Base-by-base conservation (phyloP, 2,888 invertebrate species). In the Xestia rhomboidea region DNA sequence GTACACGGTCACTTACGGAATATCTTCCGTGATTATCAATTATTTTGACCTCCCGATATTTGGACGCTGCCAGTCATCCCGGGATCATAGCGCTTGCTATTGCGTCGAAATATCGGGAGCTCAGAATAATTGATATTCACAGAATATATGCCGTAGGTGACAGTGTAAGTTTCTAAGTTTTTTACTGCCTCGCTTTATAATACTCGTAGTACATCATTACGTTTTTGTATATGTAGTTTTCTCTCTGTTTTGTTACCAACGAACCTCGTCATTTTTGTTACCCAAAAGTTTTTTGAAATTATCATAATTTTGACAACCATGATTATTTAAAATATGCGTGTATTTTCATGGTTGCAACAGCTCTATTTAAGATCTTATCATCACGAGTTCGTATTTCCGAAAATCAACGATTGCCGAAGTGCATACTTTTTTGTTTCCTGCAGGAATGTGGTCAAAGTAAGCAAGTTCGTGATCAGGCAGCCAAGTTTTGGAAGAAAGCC, bases 401-500 rank as follows among this genome's bases (percentile, higher is more conserved):
- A 60, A 60, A 60, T 18, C 18, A 7, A 60, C 4, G 18, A 18
- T 60, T 30, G 8, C 8, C 8, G 18, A 60, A 4, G 30, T 60
- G 3, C 60, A 10, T 21, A 60, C 30, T 21, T 18, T 15, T 30
- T 10, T 64, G 10, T 67, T 67, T 72, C 60, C 6, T 66, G 13
- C 84, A 96, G 96, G 95, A 95, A 81, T 96, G 96, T 83, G 96
- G 96, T 1, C 95, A 95, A 87, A 90, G 90, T 38, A 87, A 84
- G 6, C 46, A 30, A 0, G 38, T 93, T 3, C 93, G 93, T 0
- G 73, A 54, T 0, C 89, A 93, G 0, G 94, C 93, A 0, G 75
- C 83, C 0, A 77, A 73, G 0, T 94, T 93, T 85, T 96, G 96
- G 96, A 87, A 89, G 10, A 79, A 88, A 0, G 87, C 93, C 3